phyloP scores from a whole-genome alignment of 1,140 invertebrate species.

The Archegozetes longisetosus region DNA sequence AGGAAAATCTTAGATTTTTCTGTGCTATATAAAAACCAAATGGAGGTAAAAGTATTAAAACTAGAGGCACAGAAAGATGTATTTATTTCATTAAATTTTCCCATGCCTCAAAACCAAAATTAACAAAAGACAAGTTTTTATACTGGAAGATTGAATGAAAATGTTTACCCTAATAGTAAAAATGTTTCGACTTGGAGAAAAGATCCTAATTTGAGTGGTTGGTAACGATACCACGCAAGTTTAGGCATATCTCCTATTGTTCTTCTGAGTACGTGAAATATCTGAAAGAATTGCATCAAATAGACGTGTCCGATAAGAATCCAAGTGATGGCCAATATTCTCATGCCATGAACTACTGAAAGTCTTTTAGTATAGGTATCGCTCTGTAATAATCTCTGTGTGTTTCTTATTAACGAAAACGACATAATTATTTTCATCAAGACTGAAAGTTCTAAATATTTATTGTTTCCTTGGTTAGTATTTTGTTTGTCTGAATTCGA shows the following conservation, averaged over 20 bases:
- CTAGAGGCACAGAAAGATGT: too few species aligned
- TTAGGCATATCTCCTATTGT: background rate
- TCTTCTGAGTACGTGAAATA: background rate
- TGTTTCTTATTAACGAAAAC: background rate
- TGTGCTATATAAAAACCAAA: too few species aligned
- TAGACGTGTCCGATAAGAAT: slow-evolving; percentile 81
- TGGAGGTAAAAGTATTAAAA: too few species aligned
- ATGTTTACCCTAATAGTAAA: background rate
- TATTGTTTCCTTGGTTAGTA: too few species aligned
- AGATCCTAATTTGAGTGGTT: background rate
- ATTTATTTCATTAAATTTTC: too few species aligned
- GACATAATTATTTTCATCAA: background rate
- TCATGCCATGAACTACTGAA: slow-evolving; percentile 49
- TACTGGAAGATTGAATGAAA: too few species aligned
- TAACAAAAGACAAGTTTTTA: too few species aligned
- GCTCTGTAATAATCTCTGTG: background rate
- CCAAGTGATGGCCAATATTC: slow-evolving; percentile 70
- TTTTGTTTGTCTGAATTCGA: too few species aligned
- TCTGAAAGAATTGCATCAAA: slow-evolving; percentile 26
- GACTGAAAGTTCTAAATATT: too few species aligned
- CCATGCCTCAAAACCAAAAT: too few species aligned
- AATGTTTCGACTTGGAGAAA: background rate
- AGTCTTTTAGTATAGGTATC: background rate
- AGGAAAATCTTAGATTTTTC: too few species aligned
- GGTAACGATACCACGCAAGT: background rate